These are phyloP conservation scores for Rhagium mordax DNA, from an alignment of 2,888 invertebrate species.

Conservation along the genomic window DNA sequence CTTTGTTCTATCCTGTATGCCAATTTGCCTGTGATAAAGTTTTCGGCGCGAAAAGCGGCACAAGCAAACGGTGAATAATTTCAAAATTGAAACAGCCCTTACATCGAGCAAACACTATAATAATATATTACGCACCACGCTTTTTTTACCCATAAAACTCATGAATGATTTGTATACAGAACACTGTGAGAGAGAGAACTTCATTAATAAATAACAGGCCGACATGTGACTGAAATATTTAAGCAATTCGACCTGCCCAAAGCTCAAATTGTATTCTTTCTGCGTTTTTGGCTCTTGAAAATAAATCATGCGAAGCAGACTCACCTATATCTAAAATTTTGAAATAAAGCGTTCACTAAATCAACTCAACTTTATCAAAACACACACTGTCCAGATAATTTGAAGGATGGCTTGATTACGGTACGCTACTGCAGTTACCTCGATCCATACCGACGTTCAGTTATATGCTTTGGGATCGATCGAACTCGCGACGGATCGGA, in stretches of 20 bases:
- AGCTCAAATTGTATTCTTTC: too few species aligned
- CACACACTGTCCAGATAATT: constrained; percentile 35
- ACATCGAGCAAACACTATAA: not conserved
- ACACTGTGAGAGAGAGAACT: not conserved
- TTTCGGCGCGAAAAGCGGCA: not conserved
- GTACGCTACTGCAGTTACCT: constrained; percentile 44
- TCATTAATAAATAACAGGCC: constrained; percentile 5
- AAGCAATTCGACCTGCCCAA: not conserved
- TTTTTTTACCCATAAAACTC: constrained; percentile 5
- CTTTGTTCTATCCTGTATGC: not conserved
- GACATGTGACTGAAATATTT: not conserved
- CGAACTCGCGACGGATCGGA: constrained; percentile 54
- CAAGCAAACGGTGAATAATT: not conserved
- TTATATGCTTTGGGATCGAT: constrained; percentile 62
- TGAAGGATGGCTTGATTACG: constrained; percentile 34
- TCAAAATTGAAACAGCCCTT: not conserved
- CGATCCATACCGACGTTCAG: constrained; percentile 64
- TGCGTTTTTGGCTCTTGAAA: not conserved
- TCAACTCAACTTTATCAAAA: constrained; percentile 37
- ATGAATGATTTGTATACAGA: not conserved
- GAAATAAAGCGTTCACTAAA: constrained; percentile 37
- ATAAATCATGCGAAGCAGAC: not conserved
- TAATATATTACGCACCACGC: too few species aligned
- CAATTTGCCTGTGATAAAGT: not conserved
- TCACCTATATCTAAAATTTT: constrained; percentile 14